Percentiles rank a stretch among this genome's conserved stretches.
phyloP scores from a whole-genome alignment of 1,140 invertebrate genomes.

The Antheraea mylitta region DNA sequence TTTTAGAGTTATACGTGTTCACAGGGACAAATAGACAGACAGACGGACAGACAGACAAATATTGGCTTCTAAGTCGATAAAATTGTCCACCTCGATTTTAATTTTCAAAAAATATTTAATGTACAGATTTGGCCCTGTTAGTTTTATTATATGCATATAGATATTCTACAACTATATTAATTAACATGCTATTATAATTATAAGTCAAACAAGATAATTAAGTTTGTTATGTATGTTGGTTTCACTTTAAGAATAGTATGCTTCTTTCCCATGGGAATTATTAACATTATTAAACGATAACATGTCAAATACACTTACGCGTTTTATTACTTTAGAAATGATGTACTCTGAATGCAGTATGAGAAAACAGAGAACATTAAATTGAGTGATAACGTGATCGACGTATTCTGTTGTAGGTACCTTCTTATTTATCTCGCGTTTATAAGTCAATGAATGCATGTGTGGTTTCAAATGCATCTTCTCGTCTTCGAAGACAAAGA shows the following conservation, averaged over 20 bases:
- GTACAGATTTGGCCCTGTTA: too few relatives aligned
- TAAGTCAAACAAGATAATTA: neutral
- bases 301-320: neutral
- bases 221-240: neutral
- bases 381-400: neutral
- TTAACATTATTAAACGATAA: neutral
- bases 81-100: too few relatives aligned
- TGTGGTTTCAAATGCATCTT: constrained; percentile 40
- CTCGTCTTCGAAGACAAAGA: constrained; percentile 41
- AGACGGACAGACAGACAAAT: too few relatives aligned
- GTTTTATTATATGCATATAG: too few relatives aligned
- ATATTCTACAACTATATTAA: neutral
- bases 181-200: neutral
- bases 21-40: too few relatives aligned
- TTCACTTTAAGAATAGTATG: neutral
- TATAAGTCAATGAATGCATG: constrained; percentile 62
- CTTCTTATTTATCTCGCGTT: constrained; percentile 45
- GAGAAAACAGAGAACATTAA: neutral
- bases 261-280: too few relatives aligned
- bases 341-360: neutral
- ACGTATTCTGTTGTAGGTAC: constrained; percentile 27
- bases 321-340: neutral
- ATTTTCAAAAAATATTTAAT: too few relatives aligned
- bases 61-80: too few relatives aligned
- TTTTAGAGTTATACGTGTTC: too few relatives aligned